Percentiles rank a stretch among this genome's conserved stretches.
Conservation (phyloP, 35 echinoderm and acorn worm species). For the Antedon bifida region DNA sequence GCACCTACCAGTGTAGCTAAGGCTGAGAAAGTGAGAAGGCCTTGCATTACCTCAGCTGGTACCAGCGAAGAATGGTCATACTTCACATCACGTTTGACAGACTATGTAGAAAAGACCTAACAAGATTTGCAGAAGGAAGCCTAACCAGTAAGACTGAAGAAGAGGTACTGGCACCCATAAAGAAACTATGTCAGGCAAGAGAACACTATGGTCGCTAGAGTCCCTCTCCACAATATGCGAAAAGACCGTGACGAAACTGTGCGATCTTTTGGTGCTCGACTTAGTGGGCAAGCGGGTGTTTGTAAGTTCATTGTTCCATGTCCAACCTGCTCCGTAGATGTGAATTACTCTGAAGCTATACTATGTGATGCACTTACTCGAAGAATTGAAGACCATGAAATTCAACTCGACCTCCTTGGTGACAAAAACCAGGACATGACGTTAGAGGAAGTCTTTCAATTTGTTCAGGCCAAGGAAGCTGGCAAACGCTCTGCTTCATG, state of each 20-base stretch:
- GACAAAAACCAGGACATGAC: slow-evolving; percentile 37
- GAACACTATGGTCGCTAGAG: not conserved
- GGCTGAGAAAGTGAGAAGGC: not conserved
- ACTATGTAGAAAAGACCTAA: slow-evolving; percentile 3
- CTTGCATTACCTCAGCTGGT: not conserved
- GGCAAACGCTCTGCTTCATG: slow-evolving; percentile 12
- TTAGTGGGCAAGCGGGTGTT: slow-evolving; percentile 1
- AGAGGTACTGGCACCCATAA: not conserved
- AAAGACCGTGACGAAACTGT: slow-evolving; percentile 14
- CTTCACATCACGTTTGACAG: not conserved
- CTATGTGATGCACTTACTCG: slow-evolving; percentile 5
- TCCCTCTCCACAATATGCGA: slow-evolving; percentile 26
- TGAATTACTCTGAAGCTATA: not conserved
- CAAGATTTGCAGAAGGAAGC: slow-evolving; percentile 14
- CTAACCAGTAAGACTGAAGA: not conserved
- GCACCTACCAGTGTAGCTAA: not conserved
- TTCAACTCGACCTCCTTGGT: slow-evolving; percentile 30
- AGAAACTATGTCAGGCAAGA: slow-evolving; percentile 10
- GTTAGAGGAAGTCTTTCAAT: slow-evolving; percentile 21
- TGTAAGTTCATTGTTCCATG: not conserved
- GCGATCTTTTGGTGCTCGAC: slow-evolving; percentile 4
- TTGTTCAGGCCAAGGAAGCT: slow-evolving; percentile 31
- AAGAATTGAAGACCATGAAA: slow-evolving; percentile 8
- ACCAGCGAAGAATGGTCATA: not conserved
- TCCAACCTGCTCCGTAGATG: not conserved